Conservation (phyloP, 2,113 vertebrate species). For the Dromiciops gliroides region DNA sequence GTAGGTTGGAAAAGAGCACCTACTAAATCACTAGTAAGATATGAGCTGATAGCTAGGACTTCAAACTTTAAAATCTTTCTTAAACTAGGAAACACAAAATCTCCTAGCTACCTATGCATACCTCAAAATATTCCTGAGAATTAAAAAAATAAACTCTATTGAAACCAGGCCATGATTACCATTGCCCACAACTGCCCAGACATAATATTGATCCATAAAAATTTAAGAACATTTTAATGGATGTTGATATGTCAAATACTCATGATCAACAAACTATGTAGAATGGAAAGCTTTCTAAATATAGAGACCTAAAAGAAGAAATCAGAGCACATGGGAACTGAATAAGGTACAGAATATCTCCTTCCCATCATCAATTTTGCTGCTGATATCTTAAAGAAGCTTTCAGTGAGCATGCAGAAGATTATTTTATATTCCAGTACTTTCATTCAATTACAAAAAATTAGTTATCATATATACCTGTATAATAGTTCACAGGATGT, state of each 20-base stretch:
- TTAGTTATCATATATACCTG: background rate
- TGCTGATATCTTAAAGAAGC: background rate
- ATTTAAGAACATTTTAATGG: background rate
- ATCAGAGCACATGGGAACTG: background rate
- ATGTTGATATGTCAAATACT: background rate
- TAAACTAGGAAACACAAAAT: background rate
- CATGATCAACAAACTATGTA: background rate
- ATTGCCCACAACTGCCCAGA: background rate
- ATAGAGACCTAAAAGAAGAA: background rate
- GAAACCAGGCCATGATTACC: background rate
- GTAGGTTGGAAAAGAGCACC: background rate
- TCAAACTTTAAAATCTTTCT: background rate
- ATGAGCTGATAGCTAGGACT: background rate
- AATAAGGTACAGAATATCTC: background rate
- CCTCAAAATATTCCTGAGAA: background rate
- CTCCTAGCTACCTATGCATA: background rate
- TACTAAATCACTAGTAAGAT: background rate
- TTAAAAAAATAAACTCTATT: background rate
- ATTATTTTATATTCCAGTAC: background rate
- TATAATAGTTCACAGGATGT: background rate
- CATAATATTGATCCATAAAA: background rate
- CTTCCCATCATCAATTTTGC: background rate
- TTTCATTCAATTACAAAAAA: background rate
- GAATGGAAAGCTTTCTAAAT: background rate
- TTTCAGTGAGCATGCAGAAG: background rate